These are phyloP conservation scores for Picus viridis DNA, from an alignment of 2,797 vertebrate genomes.

Conservation along the genomic window DNA sequence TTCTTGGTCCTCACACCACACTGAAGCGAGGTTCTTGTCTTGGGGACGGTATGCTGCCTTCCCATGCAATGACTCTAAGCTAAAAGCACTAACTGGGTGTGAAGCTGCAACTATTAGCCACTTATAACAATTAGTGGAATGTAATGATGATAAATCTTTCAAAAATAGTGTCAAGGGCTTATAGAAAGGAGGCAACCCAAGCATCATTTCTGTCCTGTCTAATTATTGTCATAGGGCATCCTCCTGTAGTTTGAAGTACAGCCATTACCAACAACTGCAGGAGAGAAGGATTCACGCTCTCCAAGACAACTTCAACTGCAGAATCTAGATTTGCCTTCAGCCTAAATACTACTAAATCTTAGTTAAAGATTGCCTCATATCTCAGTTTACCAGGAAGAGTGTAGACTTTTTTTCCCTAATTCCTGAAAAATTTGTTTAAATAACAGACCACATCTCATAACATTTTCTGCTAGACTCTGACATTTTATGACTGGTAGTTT, in stretches of 20 bases:
- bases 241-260: neutral
- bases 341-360: conserved; percentile 2
- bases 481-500: conserved; percentile 63
- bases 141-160: neutral
- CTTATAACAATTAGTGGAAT: neutral
- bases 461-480: conserved; percentile 52
- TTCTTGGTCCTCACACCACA: neutral
- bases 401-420: neutral
- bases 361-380: conserved; percentile 12
- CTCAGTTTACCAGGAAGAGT: conserved; percentile 39
- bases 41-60: neutral
- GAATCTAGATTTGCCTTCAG: conserved; percentile 28
- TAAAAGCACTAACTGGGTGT: neutral
- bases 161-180: neutral
- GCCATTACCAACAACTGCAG: neutral
- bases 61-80: neutral
- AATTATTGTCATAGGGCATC: neutral
- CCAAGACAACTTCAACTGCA: neutral
- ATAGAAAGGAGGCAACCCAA: neutral
- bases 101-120: neutral
- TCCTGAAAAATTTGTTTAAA: conserved; percentile 52
- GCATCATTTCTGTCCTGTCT: neutral
- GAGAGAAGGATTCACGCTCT: neutral
- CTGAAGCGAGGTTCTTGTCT: neutral
- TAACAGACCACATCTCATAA: conserved; percentile 65